Evolutionary conservation across 2,797 vertebrate species (phyloP).

Genomic region (Phataginus tricuspis): DNA sequence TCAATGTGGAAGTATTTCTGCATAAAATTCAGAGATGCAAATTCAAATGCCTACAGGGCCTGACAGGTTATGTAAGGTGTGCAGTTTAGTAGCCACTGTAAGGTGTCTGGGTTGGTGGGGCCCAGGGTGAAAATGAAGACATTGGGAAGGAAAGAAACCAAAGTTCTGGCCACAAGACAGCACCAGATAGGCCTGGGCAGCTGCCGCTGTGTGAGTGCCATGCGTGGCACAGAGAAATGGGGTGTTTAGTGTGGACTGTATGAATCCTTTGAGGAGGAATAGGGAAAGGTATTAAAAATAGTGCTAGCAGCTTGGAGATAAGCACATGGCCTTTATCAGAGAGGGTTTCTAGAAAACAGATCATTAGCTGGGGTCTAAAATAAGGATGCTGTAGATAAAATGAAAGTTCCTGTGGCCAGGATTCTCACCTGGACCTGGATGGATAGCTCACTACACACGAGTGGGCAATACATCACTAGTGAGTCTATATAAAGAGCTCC

Average conservation of each 20-base stretch:
- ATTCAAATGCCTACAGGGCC: neutral
- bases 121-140: neutral
- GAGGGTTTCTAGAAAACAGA: neutral
- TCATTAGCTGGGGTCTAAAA: neutral
- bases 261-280: neutral
- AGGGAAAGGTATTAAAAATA: neutral
- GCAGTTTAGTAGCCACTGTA: neutral
- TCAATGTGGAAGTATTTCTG: neutral
- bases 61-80: neutral
- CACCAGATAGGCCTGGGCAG: neutral
- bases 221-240: neutral
- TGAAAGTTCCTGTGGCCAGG: too few species aligned
- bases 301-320: neutral
- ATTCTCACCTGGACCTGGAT: too few species aligned
- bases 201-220: neutral
- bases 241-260: neutral
- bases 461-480: too few species aligned
- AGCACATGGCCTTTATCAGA: neutral
- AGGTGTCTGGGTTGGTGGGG: neutral
- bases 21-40: neutral
- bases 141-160: neutral
- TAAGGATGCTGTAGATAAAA: too few species aligned
- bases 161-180: neutral
- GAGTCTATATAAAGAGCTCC: too few species aligned
- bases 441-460: too few species aligned